Base-by-base conservation (phyloP, 2,888 invertebrate genomes). In the Proisotoma minuta region DNA sequence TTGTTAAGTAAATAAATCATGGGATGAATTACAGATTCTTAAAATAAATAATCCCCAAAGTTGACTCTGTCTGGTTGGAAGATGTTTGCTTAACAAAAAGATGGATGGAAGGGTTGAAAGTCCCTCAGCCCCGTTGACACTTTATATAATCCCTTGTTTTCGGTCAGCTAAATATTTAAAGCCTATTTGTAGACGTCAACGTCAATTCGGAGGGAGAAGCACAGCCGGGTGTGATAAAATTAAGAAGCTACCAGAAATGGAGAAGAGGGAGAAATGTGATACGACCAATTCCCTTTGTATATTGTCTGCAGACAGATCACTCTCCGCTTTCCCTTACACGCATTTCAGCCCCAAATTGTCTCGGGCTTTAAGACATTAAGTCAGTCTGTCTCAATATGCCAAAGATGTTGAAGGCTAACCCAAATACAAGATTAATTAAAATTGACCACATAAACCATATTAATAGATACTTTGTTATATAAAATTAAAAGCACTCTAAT, bases 91-190 rank as follows among this genome's bases (percentile, higher is more conserved):
- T 34, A 34, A 34, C 34, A 34, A 34, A 34, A 34, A 34, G 34
- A 34, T 15, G 34, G 34, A 34, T 34, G 47, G 20, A 47, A 18
- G 47, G 47, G 20, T n/a, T 47, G 47, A 10, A 10, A 49, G 8
- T 18, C 4, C 4, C 23, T 22, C 49, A 60, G 57, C 51, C 40
- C 57, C 53, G 60, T 59, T 57, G 60, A 60, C 60, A 64, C 60
- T 60, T 64, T 60, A 56, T 60, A 57, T 63, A 54, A 60, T 53
- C 60, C 60, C 54, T 43, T 57, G 60, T 64, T 52, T 51, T 57
- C 60, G 60, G 64, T 64, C 60, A 64, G 57, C 64, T 60, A 64
- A 64, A 64, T 60, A 64, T 64, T 64, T 60, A 64, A 64, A 64
- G 57, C 57, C 64, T 64, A 64, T 64, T 64, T 64, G 65, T 65